Conservation (phyloP, 2,113 vertebrate genomes). For the Dicerorhinus sumatrensis region DNA sequence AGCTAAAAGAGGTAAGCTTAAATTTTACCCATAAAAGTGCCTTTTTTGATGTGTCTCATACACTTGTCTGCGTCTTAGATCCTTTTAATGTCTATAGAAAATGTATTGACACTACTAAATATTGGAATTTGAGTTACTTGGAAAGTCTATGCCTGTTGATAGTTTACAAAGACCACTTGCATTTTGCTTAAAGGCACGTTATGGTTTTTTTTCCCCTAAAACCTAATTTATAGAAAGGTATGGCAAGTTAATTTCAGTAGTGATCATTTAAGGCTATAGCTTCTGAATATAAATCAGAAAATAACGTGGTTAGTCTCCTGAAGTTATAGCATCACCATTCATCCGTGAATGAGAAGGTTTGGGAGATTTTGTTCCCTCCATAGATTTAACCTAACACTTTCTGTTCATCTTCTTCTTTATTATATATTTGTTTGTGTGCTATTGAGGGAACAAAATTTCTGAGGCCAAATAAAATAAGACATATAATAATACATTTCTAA, state of each 20-base stretch:
- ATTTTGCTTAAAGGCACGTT: slow-evolving; percentile 37
- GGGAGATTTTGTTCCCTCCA: not conserved
- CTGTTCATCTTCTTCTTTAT: slow-evolving; percentile 13
- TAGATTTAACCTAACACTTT: slow-evolving; percentile 42
- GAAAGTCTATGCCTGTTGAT: slow-evolving; percentile 20
- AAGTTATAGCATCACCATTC: slow-evolving; percentile 4
- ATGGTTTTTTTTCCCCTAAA: slow-evolving; percentile 52
- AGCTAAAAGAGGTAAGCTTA: slow-evolving; percentile 59
- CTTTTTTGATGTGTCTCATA: slow-evolving; percentile 37
- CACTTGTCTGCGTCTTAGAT: not conserved
- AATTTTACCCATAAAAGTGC: not conserved
- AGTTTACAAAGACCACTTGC: slow-evolving; percentile 40
- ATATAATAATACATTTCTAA: slow-evolving; percentile 11
- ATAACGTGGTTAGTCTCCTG: slow-evolving; percentile 36
- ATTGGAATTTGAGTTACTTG: slow-evolving; percentile 40
- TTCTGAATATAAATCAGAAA: slow-evolving; percentile 59
- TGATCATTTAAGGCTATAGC: slow-evolving; percentile 43
- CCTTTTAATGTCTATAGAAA: slow-evolving; percentile 44
- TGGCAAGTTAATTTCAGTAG: slow-evolving; percentile 58
- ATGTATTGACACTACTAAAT: not conserved
- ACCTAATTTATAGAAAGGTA: slow-evolving; percentile 43
- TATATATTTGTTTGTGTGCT: slow-evolving; percentile 17
- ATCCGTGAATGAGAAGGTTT: slow-evolving; percentile 37
- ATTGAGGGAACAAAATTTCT: not conserved
- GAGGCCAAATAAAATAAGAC: not conserved